phyloP scores from a whole-genome alignment of 2,888 invertebrate genomes.

The Bimastos eiseni region DNA sequence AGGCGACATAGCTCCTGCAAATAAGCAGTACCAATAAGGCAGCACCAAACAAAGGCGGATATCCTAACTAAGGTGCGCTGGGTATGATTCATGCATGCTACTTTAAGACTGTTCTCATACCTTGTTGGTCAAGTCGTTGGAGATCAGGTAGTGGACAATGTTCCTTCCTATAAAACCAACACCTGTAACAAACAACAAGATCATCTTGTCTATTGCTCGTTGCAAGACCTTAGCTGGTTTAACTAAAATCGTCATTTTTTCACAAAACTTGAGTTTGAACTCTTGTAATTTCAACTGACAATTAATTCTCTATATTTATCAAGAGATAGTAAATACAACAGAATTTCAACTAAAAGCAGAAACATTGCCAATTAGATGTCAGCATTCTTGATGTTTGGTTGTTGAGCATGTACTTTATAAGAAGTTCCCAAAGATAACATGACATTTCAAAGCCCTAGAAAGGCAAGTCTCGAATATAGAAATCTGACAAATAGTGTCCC shows the following conservation, averaged over 20 bases:
- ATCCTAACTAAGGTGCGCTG: too few species aligned
- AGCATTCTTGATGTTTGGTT: too few species aligned
- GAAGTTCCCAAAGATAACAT: too few species aligned
- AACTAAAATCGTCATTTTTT: not conserved
- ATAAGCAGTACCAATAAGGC: too few species aligned
- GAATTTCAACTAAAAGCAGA: too few species aligned
- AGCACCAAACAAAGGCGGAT: too few species aligned
- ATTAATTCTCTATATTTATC: not conserved
- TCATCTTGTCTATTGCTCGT: not conserved
- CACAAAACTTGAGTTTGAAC: not conserved
- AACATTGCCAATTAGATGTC: too few species aligned
- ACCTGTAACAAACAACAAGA: not conserved
- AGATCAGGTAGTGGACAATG: slow-evolving; percentile 78
- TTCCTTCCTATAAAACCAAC: slow-evolving; percentile 86
- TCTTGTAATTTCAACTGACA: slow-evolving; percentile 13
- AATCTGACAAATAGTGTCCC: not conserved
- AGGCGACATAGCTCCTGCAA: too few species aligned
- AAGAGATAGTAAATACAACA: not conserved
- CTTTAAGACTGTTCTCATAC: slow-evolving; percentile 61
- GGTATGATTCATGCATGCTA: not conserved
- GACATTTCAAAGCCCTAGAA: too few species aligned
- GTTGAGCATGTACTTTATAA: too few species aligned
- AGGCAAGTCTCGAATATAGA: not conserved
- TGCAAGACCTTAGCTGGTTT: not conserved
- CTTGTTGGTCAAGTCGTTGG: slow-evolving; percentile 75